These are phyloP conservation scores for Acanthisitta chloris DNA, from an alignment of 2,113 vertebrate genomes.

Conservation along the genomic window DNA sequence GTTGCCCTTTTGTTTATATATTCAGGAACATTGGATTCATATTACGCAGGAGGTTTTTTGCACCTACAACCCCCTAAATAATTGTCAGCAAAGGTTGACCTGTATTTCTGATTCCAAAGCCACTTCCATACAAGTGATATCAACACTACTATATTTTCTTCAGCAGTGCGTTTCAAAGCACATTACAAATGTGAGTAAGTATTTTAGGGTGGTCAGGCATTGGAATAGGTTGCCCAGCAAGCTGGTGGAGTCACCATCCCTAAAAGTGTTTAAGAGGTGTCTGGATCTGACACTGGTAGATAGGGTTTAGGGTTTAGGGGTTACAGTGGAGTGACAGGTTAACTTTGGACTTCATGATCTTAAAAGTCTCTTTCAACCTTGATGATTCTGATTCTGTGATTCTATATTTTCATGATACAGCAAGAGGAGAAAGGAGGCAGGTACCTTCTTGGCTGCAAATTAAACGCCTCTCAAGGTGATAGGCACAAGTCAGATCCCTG, in stretches of 20 bases:
- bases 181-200: neutral
- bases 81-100: neutral
- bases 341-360: too few relatives aligned
- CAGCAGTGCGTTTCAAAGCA: neutral
- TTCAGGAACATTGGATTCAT: neutral
- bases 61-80: neutral
- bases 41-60: neutral
- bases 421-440: neutral
- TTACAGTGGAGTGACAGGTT: too few relatives aligned
- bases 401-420: neutral
- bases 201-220: too few relatives aligned
- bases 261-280: too few relatives aligned
- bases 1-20: neutral
- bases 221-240: too few relatives aligned
- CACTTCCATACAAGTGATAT: neutral
- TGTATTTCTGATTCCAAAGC: neutral
- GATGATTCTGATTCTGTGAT: too few relatives aligned
- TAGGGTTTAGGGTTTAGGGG: too few relatives aligned
- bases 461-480: neutral
- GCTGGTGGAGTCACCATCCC: too few relatives aligned
- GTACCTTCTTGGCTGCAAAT: neutral
- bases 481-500: rapidly evolving
- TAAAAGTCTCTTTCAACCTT: too few relatives aligned
- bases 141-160: neutral
- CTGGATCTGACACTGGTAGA: too few relatives aligned